A percentile compares a stretch with the other conserved stretches of the same genome.
Conservation (phyloP, 2,113 vertebrate genomes). For the Anser cygnoides region DNA sequence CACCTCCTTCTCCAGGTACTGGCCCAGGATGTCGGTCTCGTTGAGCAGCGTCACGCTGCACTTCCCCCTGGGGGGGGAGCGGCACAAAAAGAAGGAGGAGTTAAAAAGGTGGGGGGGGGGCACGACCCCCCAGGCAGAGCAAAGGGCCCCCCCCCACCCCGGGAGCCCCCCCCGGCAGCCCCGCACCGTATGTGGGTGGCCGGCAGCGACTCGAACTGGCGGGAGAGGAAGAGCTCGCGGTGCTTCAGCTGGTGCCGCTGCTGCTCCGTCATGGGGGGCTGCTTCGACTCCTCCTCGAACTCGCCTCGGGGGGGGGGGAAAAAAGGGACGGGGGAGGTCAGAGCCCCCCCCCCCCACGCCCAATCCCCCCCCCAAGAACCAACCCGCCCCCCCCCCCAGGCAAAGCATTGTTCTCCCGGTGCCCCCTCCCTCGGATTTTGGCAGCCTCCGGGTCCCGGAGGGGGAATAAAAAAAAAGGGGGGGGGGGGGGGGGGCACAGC, state of each 20-base stretch:
- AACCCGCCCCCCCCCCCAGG: neutral
- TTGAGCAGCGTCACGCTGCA: constrained; percentile 94
- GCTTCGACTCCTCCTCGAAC: constrained; percentile 93
- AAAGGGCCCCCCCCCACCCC: no score
- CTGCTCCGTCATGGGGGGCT: constrained; percentile 85
- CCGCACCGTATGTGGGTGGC: constrained; percentile 95
- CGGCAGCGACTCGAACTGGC: constrained; percentile 92
- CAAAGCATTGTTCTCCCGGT: no score
- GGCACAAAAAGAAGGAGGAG: neutral
- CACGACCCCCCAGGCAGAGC: no score
- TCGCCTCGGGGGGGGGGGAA: constrained; percentile 74
- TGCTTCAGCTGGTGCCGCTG: constrained; percentile 94
- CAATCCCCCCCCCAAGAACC: no score
- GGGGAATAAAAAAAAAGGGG: no score
- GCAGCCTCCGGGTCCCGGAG: neutral
- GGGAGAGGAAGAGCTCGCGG: constrained; percentile 91
- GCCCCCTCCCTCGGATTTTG: no score
- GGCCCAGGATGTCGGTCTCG: constrained; percentile 88
- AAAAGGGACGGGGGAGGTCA: no score
- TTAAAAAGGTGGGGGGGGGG: neutral
- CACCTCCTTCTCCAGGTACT: constrained; percentile 90
- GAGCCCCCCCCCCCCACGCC: neutral
- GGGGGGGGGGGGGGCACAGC: no score
- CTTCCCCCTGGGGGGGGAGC: constrained; percentile 85
- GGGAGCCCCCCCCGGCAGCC: constrained; percentile 62